Conservation (phyloP, 2,888 invertebrate genomes). For the Synergus japonicus region DNA sequence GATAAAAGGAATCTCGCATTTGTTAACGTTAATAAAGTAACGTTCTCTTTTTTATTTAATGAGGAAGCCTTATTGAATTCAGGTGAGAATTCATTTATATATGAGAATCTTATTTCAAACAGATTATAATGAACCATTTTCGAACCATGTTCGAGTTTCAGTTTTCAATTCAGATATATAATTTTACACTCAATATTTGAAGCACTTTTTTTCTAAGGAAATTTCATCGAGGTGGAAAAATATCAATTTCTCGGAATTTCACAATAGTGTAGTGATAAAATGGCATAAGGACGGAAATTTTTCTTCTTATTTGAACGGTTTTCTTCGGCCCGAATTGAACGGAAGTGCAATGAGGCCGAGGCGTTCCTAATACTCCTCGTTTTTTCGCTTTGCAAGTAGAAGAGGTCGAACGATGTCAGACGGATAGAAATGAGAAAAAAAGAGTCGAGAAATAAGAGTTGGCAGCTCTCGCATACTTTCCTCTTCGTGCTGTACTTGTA, state of each 20-base stretch:
- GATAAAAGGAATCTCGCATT: slow-evolving; percentile 4
- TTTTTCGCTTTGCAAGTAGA: slow-evolving; percentile 1
- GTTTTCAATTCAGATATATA: too few relatives aligned
- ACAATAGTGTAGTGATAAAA: slow-evolving; percentile 19
- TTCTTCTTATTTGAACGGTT: neutral
- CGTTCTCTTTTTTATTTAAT: neutral
- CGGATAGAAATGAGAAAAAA: slow-evolving; percentile 27
- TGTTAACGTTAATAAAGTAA: neutral
- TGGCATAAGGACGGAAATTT: neutral
- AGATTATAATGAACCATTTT: too few relatives aligned
- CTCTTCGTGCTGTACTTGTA: neutral
- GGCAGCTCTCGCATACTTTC: slow-evolving; percentile 20
- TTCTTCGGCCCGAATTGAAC: slow-evolving; percentile 22
- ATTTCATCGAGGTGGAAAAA: neutral
- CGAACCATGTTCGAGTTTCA: too few relatives aligned
- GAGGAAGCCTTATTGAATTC: neutral
- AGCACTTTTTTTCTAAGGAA: neutral
- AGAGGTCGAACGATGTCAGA: slow-evolving; percentile 35
- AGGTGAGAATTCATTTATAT: neutral
- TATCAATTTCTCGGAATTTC: neutral
- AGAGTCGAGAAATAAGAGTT: slow-evolving; percentile 24
- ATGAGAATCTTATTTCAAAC: neutral
- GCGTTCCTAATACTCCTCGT: slow-evolving; percentile 4
- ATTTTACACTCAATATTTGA: too few relatives aligned
- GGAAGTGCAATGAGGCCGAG: slow-evolving; percentile 36